Evolutionary conservation across 1,140 invertebrate species (phyloP).

Genomic region (Pemphigus obesinymphae): DNA sequence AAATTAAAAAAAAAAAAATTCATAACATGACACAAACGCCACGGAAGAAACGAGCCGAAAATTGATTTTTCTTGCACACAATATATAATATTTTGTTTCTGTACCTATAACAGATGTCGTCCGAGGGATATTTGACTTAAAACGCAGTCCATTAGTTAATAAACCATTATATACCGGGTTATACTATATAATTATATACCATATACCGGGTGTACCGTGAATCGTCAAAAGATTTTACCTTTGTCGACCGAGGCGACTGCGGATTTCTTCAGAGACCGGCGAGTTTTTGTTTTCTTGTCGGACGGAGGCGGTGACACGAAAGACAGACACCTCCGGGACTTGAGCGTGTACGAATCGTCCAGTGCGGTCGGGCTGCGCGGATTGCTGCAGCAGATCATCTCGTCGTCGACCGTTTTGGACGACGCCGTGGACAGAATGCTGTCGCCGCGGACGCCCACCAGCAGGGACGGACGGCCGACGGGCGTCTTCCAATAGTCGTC

Average conservation of each 20-base stretch:
- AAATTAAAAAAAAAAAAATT: no score
- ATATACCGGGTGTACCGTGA: no score
- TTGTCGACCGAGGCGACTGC: background rate
- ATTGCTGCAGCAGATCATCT: conserved; percentile 28
- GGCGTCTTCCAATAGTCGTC: conserved; percentile 37
- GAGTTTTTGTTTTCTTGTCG: conserved; percentile 7
- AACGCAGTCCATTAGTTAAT: no score
- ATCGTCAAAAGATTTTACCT: no score
- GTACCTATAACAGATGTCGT: no score
- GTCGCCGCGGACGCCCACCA: conserved; percentile 29
- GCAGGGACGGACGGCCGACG: conserved; percentile 31
- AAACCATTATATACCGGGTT: no score
- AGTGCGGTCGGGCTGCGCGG: conserved; percentile 44
- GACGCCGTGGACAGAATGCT: conserved; percentile 18
- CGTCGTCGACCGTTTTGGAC: conserved; percentile 39
- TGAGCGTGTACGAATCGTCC: conserved; percentile 44
- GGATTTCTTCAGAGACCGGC: background rate
- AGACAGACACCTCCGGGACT: conserved; percentile 47
- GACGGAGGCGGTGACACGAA: conserved; percentile 46
- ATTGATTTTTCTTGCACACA: no score
- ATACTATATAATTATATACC: no score
- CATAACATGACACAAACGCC: no score
- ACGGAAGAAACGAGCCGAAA: no score
- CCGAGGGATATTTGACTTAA: no score
- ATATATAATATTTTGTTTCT: no score